Percentiles rank a stretch among this genome's conserved stretches.
These are phyloP conservation scores for Tachina grossa DNA, from an alignment of 2,888 invertebrate genomes.

Conservation along the genomic window DNA sequence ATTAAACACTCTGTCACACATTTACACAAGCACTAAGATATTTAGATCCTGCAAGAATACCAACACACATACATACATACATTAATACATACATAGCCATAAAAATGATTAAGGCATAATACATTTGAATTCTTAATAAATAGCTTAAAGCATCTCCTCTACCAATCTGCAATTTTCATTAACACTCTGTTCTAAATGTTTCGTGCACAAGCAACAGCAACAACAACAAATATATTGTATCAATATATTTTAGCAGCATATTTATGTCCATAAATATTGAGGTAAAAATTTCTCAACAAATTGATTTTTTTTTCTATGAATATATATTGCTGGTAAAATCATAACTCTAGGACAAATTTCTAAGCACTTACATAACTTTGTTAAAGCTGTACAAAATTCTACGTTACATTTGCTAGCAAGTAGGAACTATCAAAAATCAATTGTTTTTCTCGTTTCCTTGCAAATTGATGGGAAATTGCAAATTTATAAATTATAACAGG, in stretches of 20 bases:
- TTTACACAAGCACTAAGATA: neutral
- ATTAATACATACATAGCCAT: neutral
- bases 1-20: conserved; percentile 15
- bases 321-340: neutral
- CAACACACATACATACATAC: neutral
- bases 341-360: conserved; percentile 21
- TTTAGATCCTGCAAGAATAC: neutral
- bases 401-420: neutral
- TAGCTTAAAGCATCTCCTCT: conserved; percentile 46
- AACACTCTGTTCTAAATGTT: conserved; percentile 20
- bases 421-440: conserved; percentile 11
- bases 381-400: neutral
- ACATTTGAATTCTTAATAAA: conserved; percentile 31
- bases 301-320: conserved; percentile 44
- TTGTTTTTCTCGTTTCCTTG: conserved; percentile 25
- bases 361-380: neutral
- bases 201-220: neutral
- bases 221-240: neutral
- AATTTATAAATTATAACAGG: conserved; percentile 34
- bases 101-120: neutral
- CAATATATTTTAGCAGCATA: conserved; percentile 35
- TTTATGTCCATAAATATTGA: conserved; percentile 51
- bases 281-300: conserved; percentile 40
- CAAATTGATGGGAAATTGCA: conserved; percentile 58
- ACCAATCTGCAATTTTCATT: conserved; percentile 46